Evolutionary conservation across 2,888 invertebrate genomes (phyloP).

Genomic region (Tenodera sinensis): DNA sequence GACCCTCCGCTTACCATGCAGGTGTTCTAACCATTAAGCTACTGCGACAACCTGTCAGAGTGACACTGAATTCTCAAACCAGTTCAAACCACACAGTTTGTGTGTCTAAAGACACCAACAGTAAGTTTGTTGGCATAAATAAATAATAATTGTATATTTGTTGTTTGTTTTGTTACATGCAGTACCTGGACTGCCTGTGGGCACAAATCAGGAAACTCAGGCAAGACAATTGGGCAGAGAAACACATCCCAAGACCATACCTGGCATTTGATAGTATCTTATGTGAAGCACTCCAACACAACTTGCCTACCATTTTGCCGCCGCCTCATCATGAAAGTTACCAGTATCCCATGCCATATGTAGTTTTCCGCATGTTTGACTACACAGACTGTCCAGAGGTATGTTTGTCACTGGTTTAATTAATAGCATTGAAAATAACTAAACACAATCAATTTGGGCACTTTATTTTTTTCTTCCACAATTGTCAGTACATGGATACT

Average conservation of each 20-base stretch:
- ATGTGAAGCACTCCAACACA: conserved; percentile 95
- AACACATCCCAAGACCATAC: conserved; percentile 93
- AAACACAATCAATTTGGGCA: background rate
- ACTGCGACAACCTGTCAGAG: too few relatives aligned
- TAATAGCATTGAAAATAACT: background rate
- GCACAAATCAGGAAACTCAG: conserved; percentile 87
- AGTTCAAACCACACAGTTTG: too few relatives aligned
- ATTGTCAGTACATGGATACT: background rate
- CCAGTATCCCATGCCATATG: conserved; percentile 90
- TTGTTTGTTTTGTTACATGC: conserved; percentile 17
- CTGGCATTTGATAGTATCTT: conserved; percentile 91
- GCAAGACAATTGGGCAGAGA: conserved; percentile 95
- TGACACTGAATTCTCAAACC: too few relatives aligned
- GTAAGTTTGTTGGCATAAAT: too few relatives aligned
- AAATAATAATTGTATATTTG: conserved; percentile 1
- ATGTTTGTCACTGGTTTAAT: background rate
- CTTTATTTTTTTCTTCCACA: background rate
- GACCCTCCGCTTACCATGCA: too few relatives aligned
- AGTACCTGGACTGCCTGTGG: conserved; percentile 95
- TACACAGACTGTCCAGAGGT: conserved; percentile 97
- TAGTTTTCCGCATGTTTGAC: conserved; percentile 95
- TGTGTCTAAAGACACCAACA: too few relatives aligned
- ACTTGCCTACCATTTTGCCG: conserved; percentile 83
- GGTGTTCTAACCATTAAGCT: too few relatives aligned
- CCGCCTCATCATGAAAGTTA: conserved; percentile 90